Conservation (phyloP, 2,113 vertebrate genomes). For the Poeciliopsis turrubarensis region DNA sequence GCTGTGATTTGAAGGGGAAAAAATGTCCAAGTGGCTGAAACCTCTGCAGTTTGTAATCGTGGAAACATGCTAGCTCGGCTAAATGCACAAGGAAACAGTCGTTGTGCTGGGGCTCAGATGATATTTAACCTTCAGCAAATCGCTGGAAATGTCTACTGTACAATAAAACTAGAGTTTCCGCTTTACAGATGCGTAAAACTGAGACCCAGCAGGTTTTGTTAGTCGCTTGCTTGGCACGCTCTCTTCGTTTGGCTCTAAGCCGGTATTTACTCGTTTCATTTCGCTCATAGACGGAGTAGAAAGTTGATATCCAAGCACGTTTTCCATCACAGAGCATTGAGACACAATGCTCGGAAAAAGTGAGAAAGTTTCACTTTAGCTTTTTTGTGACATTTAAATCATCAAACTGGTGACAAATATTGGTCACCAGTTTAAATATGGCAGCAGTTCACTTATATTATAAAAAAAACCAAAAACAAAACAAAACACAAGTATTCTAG, state of each 20-base stretch:
- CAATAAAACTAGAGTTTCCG: background rate
- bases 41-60: conserved; percentile 61
- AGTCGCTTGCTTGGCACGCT: too few species aligned
- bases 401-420: background rate
- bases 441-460: too few species aligned
- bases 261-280: background rate
- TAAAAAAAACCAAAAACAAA: too few species aligned
- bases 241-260: background rate
- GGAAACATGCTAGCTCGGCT: conserved; percentile 55
- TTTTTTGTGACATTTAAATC: too few species aligned
- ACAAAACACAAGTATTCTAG: background rate
- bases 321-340: background rate
- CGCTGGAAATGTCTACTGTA: conserved; percentile 1
- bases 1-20: conserved; percentile 43
- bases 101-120: conserved; percentile 34
- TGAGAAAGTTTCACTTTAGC: background rate
- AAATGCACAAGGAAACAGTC: conserved; percentile 56
- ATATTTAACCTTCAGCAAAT: background rate
- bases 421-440: too few species aligned
- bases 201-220: background rate
- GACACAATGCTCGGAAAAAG: background rate
- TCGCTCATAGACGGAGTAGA: background rate
- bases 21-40: conserved; percentile 47
- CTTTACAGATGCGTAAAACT: background rate
- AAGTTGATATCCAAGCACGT: background rate